Evolutionary conservation across 2,113 vertebrate genomes (phyloP).

Genomic region (Ellobius talpinus): DNA sequence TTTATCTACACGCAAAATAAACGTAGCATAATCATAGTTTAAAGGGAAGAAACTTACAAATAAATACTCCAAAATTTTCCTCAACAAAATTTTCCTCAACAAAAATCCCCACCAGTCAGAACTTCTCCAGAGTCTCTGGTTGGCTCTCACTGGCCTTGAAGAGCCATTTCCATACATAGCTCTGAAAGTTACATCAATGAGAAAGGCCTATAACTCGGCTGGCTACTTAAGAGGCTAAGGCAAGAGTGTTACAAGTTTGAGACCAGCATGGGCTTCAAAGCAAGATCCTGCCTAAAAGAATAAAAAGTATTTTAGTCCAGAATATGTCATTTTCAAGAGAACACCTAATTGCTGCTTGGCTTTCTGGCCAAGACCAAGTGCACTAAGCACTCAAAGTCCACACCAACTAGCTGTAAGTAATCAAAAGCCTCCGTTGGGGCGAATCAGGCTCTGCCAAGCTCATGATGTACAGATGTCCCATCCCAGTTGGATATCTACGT

Average conservation of each 20-base stretch:
- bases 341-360: neutral
- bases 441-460: neutral
- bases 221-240: neutral
- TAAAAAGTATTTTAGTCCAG: neutral
- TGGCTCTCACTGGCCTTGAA: neutral
- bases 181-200: neutral
- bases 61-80: neutral
- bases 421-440: neutral
- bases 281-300: neutral
- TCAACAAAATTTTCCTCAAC: no score
- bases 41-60: neutral
- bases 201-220: neutral
- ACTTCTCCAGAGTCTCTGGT: neutral
- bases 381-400: neutral
- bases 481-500: neutral
- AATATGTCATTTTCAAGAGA: neutral
- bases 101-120: no score
- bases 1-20: conserved; percentile 1
- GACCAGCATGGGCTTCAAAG: neutral
- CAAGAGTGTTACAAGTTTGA: neutral
- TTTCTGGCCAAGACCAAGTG: neutral
- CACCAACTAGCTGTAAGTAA: neutral
- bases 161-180: neutral
- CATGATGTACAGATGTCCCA: neutral
- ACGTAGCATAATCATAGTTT: neutral